Conservation (phyloP, 1,140 invertebrate genomes). For the Anadara kagoshimensis region DNA sequence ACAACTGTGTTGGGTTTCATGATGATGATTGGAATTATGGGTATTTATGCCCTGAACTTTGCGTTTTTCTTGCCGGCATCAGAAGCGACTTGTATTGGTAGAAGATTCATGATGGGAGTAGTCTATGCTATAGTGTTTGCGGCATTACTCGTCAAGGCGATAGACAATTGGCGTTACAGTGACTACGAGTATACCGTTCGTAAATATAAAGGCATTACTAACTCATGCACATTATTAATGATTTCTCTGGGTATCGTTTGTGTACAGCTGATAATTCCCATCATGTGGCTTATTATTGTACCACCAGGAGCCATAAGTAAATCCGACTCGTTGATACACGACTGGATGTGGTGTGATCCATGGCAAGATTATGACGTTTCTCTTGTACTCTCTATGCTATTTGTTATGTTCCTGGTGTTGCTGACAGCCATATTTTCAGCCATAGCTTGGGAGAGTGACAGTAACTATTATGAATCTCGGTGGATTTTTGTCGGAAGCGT, state of each 20-base stretch:
- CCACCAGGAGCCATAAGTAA: conserved; percentile 50
- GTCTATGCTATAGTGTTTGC: conserved; percentile 74
- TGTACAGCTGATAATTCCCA: conserved; percentile 71
- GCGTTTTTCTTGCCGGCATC: conserved; percentile 75
- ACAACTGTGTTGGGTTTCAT: conserved; percentile 75
- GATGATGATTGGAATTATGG: conserved; percentile 74
- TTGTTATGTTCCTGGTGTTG: conserved; percentile 74
- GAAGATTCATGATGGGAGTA: conserved; percentile 71
- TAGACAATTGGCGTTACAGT: conserved; percentile 71
- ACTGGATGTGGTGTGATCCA: conserved; percentile 67
- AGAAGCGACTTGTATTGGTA: conserved; percentile 71
- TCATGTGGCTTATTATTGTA: conserved; percentile 62
- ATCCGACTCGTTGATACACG: conserved; percentile 39
- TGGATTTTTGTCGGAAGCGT: conserved; percentile 73
- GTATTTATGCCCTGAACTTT: conserved; percentile 75
- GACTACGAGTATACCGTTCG: conserved; percentile 56
- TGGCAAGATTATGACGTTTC: conserved; percentile 71
- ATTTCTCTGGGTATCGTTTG: conserved; percentile 70
- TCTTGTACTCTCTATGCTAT: conserved; percentile 74
- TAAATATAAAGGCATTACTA: conserved; percentile 60
- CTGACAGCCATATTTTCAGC: conserved; percentile 73
- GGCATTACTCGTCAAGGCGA: conserved; percentile 74
- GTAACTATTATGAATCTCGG: conserved; percentile 73
- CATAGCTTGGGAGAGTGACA: conserved; percentile 73
- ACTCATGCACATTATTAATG: conserved; percentile 70